Conservation (phyloP, 2,888 invertebrate species). For the Dichetophora obliterata region DNA sequence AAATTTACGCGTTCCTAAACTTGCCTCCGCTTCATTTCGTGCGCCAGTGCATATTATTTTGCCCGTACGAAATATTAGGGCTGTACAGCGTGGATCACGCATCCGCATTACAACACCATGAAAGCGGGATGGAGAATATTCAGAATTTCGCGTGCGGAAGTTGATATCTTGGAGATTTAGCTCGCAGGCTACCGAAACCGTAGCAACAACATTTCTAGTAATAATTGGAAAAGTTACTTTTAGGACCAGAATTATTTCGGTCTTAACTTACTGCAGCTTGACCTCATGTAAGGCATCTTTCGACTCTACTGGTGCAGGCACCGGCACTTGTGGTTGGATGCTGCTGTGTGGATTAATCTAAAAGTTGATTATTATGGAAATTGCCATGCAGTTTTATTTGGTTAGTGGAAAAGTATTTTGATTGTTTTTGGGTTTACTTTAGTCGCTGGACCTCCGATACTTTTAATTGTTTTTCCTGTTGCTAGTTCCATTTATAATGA, state of each 20-base stretch:
- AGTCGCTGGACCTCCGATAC: not conserved
- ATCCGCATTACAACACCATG: conserved; percentile 88
- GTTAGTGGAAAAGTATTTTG: not conserved
- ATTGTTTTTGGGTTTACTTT: not conserved
- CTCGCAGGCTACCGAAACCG: conserved; percentile 81
- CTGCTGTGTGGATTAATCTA: conserved; percentile 59
- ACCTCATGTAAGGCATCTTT: conserved; percentile 75
- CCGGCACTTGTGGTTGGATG: conserved; percentile 69
- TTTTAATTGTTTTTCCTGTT: no score
- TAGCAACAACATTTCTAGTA: conserved; percentile 83
- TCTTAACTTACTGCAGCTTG: conserved; percentile 73
- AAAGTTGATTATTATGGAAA: not conserved
- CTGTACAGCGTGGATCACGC: conserved; percentile 82
- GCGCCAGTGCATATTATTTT: conserved; percentile 88
- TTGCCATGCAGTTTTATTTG: not conserved
- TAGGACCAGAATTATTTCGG: not conserved
- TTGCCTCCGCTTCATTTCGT: conserved; percentile 82
- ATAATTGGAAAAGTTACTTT: not conserved
- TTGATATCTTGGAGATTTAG: conserved; percentile 82
- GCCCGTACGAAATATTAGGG: conserved; percentile 80
- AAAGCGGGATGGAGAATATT: conserved; percentile 86
- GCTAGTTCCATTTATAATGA: no score
- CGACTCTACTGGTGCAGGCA: conserved; percentile 72
- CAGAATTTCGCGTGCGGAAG: conserved; percentile 83
- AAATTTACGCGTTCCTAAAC: conserved; percentile 84